Percentiles rank a stretch among this genome's conserved stretches.
Evolutionary conservation across 2,113 vertebrate species (phyloP).

Genomic region (Scortum barcoo): DNA sequence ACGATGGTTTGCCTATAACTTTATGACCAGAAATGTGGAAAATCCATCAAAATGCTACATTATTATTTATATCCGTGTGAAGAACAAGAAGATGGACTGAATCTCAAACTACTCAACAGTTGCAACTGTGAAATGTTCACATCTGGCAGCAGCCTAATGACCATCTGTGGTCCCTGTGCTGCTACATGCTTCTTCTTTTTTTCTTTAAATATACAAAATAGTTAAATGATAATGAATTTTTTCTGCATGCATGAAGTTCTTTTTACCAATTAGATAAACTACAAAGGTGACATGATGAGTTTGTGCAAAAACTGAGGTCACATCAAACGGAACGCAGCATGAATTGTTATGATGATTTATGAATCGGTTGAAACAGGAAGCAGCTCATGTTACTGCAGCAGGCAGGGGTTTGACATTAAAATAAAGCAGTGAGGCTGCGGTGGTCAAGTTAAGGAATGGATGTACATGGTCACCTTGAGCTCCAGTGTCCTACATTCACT

Average conservation of each 20-base stretch:
- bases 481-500: not conserved
- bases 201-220: conserved; percentile 19
- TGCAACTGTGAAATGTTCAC: conserved; percentile 67
- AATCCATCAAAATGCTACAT: conserved; percentile 18
- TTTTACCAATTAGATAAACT: not conserved
- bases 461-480: not conserved
- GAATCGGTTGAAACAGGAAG: conserved; percentile 32
- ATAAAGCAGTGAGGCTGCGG: conserved; percentile 1
- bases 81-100: conserved; percentile 34
- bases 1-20: not conserved
- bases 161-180: conserved; percentile 51
- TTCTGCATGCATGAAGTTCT: not conserved
- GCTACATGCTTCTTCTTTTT: not conserved
- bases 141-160: conserved; percentile 63
- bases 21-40: conserved; percentile 1
- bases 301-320: not conserved
- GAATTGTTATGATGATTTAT: conserved; percentile 46
- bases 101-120: conserved; percentile 44
- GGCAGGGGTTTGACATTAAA: conserved; percentile 9
- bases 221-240: conserved; percentile 39
- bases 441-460: not conserved
- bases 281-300: not conserved
- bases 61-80: conserved; percentile 28
- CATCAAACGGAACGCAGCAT: not conserved
- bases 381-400: conserved; percentile 34